phyloP scores from a whole-genome alignment of 2,888 invertebrate species.

The Melolontha melolontha region DNA sequence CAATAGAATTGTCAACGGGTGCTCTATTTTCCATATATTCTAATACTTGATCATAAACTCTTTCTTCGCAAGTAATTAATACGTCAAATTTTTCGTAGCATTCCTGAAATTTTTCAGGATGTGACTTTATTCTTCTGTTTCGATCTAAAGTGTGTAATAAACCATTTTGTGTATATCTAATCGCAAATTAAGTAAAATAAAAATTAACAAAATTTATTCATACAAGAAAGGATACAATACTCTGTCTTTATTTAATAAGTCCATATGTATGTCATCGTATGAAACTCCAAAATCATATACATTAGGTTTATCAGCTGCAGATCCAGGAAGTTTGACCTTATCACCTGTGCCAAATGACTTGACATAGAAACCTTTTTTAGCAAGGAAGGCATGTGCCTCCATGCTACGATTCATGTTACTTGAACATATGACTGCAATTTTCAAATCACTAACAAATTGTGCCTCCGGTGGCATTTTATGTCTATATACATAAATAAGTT shows the following conservation, averaged over 20 bases:
- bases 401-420: slow-evolving; percentile 99
- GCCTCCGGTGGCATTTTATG: slow-evolving; percentile 40
- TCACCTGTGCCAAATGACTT: slow-evolving; percentile 95
- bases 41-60: slow-evolving; percentile 98
- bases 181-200: slow-evolving; percentile 54
- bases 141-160: slow-evolving; percentile 97
- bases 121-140: slow-evolving; percentile 93
- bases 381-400: slow-evolving; percentile 98
- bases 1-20: slow-evolving; percentile 85
- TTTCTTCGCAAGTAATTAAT: slow-evolving; percentile 96
- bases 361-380: slow-evolving; percentile 97
- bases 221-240: slow-evolving; percentile 77
- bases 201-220: slow-evolving; percentile 22
- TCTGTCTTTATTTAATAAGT: slow-evolving; percentile 90
- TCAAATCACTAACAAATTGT: slow-evolving; percentile 67
- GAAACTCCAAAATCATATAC: slow-evolving; percentile 96
- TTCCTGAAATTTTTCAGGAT: slow-evolving; percentile 94
- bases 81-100: slow-evolving; percentile 93
- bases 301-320: slow-evolving; percentile 93
- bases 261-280: slow-evolving; percentile 96
- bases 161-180: slow-evolving; percentile 96
- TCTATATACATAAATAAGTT: slow-evolving; percentile 10
- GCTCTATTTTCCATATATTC: slow-evolving; percentile 90
- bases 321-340: slow-evolving; percentile 96
- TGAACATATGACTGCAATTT: slow-evolving; percentile 96